Percentiles rank a stretch among this genome's conserved stretches.
Evolutionary conservation across 2,888 invertebrate genomes (phyloP).

Genomic region (Brachyptera putata): DNA sequence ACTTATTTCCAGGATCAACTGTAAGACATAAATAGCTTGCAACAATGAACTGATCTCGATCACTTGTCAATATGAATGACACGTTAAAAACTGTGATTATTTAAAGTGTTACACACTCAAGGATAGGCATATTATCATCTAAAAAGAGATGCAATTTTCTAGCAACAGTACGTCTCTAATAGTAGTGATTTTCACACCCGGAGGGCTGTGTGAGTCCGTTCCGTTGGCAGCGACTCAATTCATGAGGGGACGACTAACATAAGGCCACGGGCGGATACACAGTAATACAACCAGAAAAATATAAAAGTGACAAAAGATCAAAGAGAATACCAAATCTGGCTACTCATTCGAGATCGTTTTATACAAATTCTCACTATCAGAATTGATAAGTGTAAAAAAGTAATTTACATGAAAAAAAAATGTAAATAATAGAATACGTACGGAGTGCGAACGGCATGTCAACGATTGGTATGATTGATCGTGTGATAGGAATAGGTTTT

Average conservation of each 20-base stretch:
- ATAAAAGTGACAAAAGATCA: conserved; percentile 4
- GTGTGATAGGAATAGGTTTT: background rate
- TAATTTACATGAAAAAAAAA: background rate
- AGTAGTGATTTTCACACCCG: background rate
- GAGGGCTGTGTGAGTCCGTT: too few relatives aligned
- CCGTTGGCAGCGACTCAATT: too few relatives aligned
- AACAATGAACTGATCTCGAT: background rate
- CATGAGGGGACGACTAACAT: background rate
- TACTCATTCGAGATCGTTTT: conserved; percentile 9
- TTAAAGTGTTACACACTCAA: background rate
- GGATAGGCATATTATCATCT: too few relatives aligned
- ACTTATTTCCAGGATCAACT: background rate
- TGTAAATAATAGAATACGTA: background rate
- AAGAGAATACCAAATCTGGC: conserved; percentile 17
- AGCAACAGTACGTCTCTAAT: background rate
- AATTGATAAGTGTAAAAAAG: background rate
- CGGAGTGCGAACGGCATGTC: background rate
- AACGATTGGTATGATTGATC: background rate
- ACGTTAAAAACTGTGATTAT: background rate
- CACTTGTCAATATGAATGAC: background rate
- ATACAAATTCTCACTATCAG: background rate
- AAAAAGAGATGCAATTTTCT: conserved; percentile 11
- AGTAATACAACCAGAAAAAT: background rate
- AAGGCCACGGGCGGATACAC: background rate
- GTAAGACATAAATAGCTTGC: background rate